Conservation (phyloP, 2,113 vertebrate genomes). For the Procavia capensis region DNA sequence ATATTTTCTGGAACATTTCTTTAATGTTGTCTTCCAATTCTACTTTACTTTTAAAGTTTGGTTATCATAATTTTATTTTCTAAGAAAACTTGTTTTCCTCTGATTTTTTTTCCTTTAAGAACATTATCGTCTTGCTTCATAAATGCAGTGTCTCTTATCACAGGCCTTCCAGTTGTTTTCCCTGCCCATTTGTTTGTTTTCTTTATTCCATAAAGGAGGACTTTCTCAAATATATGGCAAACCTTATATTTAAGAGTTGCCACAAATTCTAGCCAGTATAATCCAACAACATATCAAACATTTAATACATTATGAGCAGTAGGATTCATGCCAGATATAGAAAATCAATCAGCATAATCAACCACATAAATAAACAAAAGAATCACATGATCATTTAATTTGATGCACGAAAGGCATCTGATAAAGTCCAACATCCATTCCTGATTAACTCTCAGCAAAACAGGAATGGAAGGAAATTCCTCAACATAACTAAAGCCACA, state of each 20-base stretch:
- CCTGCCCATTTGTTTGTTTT: neutral
- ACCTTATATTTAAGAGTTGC: neutral
- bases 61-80: constrained; percentile 17
- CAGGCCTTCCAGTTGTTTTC: neutral
- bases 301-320: too few relatives aligned
- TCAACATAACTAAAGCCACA: too few relatives aligned
- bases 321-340: too few relatives aligned
- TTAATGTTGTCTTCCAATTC: neutral
- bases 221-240: neutral
- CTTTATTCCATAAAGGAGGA: neutral
- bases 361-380: too few relatives aligned
- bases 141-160: neutral
- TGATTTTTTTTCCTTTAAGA: neutral
- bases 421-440: too few relatives aligned
- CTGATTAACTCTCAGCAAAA: too few relatives aligned
- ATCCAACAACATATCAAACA: too few relatives aligned
- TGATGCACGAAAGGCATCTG: too few relatives aligned
- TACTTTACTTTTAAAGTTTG: neutral
- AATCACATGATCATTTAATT: too few relatives aligned
- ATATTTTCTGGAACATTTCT: neutral
- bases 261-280: too few relatives aligned
- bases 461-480: too few relatives aligned
- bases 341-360: too few relatives aligned
- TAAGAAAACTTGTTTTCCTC: constrained; percentile 11
- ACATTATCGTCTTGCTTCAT: neutral